Conservation (phyloP, 2,888 invertebrate species). For the Cheilosia vulpina region DNA sequence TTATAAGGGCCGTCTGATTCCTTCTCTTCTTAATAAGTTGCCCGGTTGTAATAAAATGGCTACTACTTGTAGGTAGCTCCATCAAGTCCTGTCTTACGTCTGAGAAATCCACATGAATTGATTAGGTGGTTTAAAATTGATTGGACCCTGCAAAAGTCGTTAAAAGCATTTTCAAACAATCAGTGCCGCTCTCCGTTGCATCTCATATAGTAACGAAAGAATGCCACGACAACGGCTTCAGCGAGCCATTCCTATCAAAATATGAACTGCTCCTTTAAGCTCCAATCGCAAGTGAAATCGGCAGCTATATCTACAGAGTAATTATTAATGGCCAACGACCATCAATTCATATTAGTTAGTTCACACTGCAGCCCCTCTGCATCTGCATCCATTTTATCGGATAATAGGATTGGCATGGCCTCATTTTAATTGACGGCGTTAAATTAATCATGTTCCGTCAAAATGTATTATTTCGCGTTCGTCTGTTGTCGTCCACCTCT, state of each 20-base stretch:
- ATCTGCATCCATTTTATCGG: conserved; percentile 48
- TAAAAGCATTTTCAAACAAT: too few species aligned
- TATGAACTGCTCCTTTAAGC: neutral
- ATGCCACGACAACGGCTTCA: too few species aligned
- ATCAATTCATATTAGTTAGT: conserved; percentile 53
- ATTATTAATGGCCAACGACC: conserved; percentile 27
- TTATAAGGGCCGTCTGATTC: too few species aligned
- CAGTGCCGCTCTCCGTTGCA: too few species aligned
- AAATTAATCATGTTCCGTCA: conserved; percentile 72
- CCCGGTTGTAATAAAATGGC: too few species aligned
- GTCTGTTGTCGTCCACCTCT: conserved; percentile 32
- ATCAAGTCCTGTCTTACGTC: too few species aligned
- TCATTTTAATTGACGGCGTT: conserved; percentile 71
- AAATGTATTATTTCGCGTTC: conserved; percentile 62
- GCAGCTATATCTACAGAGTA: neutral
- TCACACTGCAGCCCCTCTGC: neutral
- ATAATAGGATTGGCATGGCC: conserved; percentile 70
- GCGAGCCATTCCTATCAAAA: neutral
- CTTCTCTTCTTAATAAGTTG: too few species aligned
- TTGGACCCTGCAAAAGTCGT: too few species aligned
- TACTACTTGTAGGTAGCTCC: too few species aligned
- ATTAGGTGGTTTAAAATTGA: too few species aligned
- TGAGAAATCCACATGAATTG: too few species aligned
- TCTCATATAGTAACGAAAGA: too few species aligned
- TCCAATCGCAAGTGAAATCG: neutral